Base-by-base conservation (phyloP, 2,888 invertebrate species). In the Ectemnius lituratus region DNA sequence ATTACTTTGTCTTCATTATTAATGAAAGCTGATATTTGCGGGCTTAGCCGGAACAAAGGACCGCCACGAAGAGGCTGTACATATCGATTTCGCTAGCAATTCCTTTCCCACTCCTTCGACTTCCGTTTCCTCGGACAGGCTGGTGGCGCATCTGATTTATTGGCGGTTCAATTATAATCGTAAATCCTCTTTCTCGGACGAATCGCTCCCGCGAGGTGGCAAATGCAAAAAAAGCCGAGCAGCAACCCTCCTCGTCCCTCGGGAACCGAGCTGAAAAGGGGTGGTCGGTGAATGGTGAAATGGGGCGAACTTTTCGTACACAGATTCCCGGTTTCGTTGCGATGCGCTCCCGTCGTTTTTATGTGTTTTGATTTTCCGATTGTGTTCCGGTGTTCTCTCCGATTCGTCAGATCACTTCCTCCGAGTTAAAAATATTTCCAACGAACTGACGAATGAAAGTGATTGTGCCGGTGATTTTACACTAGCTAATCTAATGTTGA, bases 91-190 rank as follows among this genome's bases (percentile, higher is more conserved):
- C n/a, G 27, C 52, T 57, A 68, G 23, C 60, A 67, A 72, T 72
- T 72, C 23, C 67, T 72, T 63, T 20, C 20, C 56, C 72, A 14
- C 46, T 20, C 20, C 56, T 61, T 61, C 18, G 46, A 57, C 23
- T 58, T 37, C n/a, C 62, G 47, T 45, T 27, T 58, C 61, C 56
- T 56, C 37, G 13, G 62, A 65, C 71, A 67, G 58, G 60, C 52
- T 63, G 37, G 23, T 37, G 47, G 60, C 68, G 71, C 67, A 46
- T 69, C 76, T 73, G 78, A 78, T 78, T 78, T 78, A 78, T 78
- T 67, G 68, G n/a, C 66, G 70, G 63, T 62, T 73, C 76, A 76
- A 78, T 78, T 78, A 78, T 78, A 78, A 78, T 78, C 78, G 78
- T 78, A 78, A 78, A 78, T 78, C 76, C 76, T 70, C 66, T 58